Evolutionary conservation across 1,140 invertebrate genomes (phyloP), one percentile per base, ranked within the genome.

Genomic region (Sycophaga agraensis): DNA sequence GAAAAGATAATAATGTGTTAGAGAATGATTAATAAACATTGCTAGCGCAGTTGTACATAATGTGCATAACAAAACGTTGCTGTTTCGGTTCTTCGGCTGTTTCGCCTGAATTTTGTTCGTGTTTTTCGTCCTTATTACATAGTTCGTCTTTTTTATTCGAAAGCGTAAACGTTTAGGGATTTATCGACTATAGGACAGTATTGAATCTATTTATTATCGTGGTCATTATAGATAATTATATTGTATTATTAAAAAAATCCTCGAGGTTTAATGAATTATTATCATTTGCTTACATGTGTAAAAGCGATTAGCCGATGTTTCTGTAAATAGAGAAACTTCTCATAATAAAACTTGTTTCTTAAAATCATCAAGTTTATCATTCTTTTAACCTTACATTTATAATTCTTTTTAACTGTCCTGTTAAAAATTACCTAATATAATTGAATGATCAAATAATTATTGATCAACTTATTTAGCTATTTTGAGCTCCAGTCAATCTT

Each of bases 241-340:
- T 39, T 35, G 48, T 68, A 57, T 66, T 65, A 58, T 60, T 64
- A n/a, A 64, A 57, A 51, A 60, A 60, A 65, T 53, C 17, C 31
- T 54, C 40, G 49, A 39, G 16, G 39, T 46, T 54, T 57, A 68
- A 68, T 69, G 60, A 74, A 76, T 73, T 68, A 71, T 63, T 58
- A 66, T 64, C 53, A 65, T 71, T 70, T 69, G 68, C 66, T 64
- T 69, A 69, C 68, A 73, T 72, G 53, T 74, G 60, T 69, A 74
- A 69, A 71, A 71, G 68, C 69, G 66, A 71, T 59, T 77, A 77
- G 75, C 72, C 66, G 67, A 73, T 74, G 65, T 68, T 69, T 73
- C 64, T 78, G 78, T 79, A 79, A 71, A 80, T 80, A 79, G 65
- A 72, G 65, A 55, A 63, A 63, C 68, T 72, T 75, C 72, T 73